Evolutionary conservation across 2,797 vertebrate genomes (phyloP).

Genomic region (Carcharodon carcharias): DNA sequence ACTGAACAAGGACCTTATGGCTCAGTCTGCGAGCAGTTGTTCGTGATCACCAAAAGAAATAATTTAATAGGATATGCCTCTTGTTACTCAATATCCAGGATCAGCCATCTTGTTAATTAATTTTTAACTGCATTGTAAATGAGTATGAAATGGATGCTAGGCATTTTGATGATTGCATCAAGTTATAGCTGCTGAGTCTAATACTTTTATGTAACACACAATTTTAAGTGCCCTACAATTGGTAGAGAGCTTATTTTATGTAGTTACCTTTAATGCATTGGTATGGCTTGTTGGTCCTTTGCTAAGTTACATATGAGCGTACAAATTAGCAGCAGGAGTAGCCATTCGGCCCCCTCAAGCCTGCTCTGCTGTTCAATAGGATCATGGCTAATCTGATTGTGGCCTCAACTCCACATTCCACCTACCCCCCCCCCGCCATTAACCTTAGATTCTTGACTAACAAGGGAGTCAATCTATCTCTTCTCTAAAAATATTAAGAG

Average conservation of each 20-base stretch:
- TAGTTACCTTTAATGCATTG: not conserved
- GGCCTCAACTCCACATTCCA: too few species aligned
- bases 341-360: too few species aligned
- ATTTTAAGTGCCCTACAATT: not conserved
- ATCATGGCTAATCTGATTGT: too few species aligned
- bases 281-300: too few species aligned
- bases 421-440: too few species aligned
- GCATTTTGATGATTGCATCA: not conserved
- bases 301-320: not conserved
- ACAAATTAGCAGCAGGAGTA: too few species aligned
- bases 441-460: too few species aligned
- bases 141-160: conserved; percentile 17
- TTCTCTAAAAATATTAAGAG: too few species aligned
- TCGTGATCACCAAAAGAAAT: not conserved
- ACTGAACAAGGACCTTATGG: not conserved
- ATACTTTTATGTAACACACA: not conserved
- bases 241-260: too few species aligned
- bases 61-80: conserved; percentile 1
- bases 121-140: not conserved
- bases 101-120: conserved; percentile 29
- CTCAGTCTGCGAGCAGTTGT: not conserved
- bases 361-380: too few species aligned
- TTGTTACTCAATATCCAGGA: not conserved
- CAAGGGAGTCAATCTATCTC: too few species aligned
- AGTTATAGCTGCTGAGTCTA: conserved; percentile 25